Evolutionary conservation across 2,888 invertebrate genomes (phyloP).

Genomic region (Acrobasis consociella): DNA sequence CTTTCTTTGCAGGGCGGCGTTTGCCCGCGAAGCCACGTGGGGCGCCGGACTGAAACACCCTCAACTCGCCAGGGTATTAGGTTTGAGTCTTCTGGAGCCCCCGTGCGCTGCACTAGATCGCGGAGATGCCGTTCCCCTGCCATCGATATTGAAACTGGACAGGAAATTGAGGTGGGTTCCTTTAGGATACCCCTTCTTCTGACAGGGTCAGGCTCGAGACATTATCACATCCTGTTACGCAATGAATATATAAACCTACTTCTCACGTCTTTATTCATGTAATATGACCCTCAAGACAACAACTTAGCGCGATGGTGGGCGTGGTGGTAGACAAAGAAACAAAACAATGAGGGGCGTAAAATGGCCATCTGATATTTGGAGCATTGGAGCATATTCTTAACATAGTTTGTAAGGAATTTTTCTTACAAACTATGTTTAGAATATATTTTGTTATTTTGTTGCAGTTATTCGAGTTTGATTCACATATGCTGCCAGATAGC

Average conservation of each 20-base stretch:
- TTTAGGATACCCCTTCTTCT: background rate
- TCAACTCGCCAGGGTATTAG: conserved; percentile 92
- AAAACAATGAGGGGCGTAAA: too few species aligned
- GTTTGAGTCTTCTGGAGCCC: conserved; percentile 92
- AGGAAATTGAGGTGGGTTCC: conserved; percentile 74
- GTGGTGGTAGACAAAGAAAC: too few species aligned
- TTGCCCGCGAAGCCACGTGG: conserved; percentile 93
- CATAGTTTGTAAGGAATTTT: too few species aligned
- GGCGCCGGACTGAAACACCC: conserved; percentile 92
- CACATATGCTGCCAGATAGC: conserved; percentile 95
- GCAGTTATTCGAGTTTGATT: conserved; percentile 91
- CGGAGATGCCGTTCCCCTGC: conserved; percentile 92
- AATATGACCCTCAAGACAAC: too few species aligned
- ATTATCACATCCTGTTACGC: too few species aligned
- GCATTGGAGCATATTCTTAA: too few species aligned
- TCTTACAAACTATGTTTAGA: background rate
- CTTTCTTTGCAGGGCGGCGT: conserved; percentile 86
- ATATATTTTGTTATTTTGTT: conserved; percentile 43
- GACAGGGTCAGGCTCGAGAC: too few species aligned
- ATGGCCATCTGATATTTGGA: too few species aligned
- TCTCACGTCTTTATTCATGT: too few species aligned
- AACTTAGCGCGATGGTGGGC: too few species aligned
- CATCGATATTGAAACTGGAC: conserved; percentile 83
- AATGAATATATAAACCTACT: too few species aligned
- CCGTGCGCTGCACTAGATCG: conserved; percentile 95